Conservation (phyloP, 2,888 invertebrate genomes). For the Lithophane socia region DNA sequence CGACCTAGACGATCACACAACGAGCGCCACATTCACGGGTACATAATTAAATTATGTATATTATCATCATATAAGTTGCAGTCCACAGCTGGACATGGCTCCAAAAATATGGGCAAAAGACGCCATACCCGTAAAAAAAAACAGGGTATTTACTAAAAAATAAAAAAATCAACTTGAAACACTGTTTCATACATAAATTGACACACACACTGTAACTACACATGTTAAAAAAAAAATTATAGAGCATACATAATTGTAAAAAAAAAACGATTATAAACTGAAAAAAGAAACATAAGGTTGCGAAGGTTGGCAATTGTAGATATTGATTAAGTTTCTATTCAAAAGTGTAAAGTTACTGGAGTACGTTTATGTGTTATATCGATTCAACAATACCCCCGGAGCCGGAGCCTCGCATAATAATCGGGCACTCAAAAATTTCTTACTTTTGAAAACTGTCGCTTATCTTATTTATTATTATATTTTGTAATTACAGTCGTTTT, state of each 20-base stretch:
- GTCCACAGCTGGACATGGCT: not conserved
- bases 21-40: conserved; percentile 89
- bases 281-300: not conserved
- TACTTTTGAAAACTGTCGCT: not conserved
- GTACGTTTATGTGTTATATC: conserved; percentile 10
- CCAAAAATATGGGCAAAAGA: not conserved
- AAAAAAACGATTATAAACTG: not conserved
- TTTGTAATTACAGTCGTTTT: not conserved
- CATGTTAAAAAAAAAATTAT: not conserved
- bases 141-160: no score
- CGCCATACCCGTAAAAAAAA: no score
- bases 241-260: no score
- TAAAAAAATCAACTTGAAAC: no score
- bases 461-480: not conserved
- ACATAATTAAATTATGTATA: conserved; percentile 35
- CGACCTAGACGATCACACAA: conserved; percentile 87
- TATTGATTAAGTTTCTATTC: conserved; percentile 4
- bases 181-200: no score
- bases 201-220: no score
- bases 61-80: conserved; percentile 24
- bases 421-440: not conserved
- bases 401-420: conserved; percentile 19
- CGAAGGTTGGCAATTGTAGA: not conserved
- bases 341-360: conserved; percentile 1
- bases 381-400: not conserved